phyloP scores from a whole-genome alignment of 2,888 invertebrate genomes.

The Leptinotarsa tumamoca region DNA sequence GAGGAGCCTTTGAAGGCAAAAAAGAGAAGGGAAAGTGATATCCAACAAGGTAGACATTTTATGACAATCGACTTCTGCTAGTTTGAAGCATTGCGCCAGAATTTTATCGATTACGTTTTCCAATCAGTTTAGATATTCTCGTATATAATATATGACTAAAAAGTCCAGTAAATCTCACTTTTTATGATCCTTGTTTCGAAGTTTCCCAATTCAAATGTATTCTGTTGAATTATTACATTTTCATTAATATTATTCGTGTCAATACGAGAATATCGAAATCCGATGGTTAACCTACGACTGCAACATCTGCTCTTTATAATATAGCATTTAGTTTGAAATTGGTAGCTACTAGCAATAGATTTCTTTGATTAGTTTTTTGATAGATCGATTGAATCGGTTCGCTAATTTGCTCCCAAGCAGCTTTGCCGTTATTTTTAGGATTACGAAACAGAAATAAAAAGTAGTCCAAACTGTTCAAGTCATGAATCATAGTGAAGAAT shows the following conservation, averaged over 20 bases:
- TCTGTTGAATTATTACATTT: background rate
- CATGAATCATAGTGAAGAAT: background rate
- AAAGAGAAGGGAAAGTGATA: conserved; percentile 70
- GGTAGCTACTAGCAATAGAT: conserved; percentile 19
- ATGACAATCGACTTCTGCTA: conserved; percentile 37
- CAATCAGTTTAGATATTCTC: conserved; percentile 8
- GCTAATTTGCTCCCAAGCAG: background rate
- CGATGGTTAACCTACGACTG: background rate
- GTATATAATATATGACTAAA: background rate
- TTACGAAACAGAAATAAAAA: background rate
- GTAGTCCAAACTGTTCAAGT: background rate
- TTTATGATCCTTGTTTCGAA: background rate
- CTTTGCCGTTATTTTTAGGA: conserved; percentile 3
- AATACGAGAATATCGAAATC: conserved; percentile 20
- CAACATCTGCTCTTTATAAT: conserved; percentile 18
- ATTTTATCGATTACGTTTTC: conserved; percentile 11
- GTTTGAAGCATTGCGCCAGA: conserved; percentile 22
- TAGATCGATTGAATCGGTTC: background rate
- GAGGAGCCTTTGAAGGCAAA: conserved; percentile 76
- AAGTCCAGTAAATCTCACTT: too few species aligned
- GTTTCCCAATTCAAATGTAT: background rate
- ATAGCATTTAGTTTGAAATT: conserved; percentile 25
- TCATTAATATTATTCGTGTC: background rate
- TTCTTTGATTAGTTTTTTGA: conserved; percentile 1
- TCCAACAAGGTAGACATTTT: conserved; percentile 72